Conservation (phyloP, 2,797 vertebrate species). For the Bryconaethiops microstoma region DNA sequence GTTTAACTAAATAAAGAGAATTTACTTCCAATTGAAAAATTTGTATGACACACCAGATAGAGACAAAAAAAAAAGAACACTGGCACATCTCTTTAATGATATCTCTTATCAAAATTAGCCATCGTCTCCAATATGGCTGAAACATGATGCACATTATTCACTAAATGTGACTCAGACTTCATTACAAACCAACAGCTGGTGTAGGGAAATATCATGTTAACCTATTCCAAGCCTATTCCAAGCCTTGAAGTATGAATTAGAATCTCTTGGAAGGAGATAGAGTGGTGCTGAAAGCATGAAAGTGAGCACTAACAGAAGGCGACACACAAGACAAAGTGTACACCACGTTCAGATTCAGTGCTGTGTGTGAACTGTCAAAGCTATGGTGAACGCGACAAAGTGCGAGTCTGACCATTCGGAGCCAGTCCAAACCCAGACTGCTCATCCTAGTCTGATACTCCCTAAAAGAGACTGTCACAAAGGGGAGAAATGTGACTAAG, state of each 20-base stretch:
- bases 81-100: not conserved
- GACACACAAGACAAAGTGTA: not conserved
- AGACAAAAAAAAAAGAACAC: not conserved
- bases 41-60: too few relatives aligned
- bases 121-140: not conserved
- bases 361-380: slow-evolving; percentile 14
- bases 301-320: slow-evolving; percentile 5
- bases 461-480: not conserved
- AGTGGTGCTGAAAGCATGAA: not conserved
- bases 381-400: not conserved
- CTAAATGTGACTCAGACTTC: not conserved
- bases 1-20: not conserved
- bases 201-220: too few relatives aligned
- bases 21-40: not conserved
- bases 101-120: slow-evolving; percentile 1
- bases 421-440: not conserved
- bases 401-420: not conserved
- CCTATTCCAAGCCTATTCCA: too few relatives aligned
- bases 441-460: slow-evolving; percentile 10
- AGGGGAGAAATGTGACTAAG: too few relatives aligned
- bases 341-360: slow-evolving; percentile 17
- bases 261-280: not conserved
- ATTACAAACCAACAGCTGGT: too few relatives aligned
- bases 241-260: not conserved
- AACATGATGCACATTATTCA: not conserved